These are phyloP conservation scores for Eremophila alpestris DNA, from an alignment of 2,797 vertebrate species.

Conservation along the genomic window DNA sequence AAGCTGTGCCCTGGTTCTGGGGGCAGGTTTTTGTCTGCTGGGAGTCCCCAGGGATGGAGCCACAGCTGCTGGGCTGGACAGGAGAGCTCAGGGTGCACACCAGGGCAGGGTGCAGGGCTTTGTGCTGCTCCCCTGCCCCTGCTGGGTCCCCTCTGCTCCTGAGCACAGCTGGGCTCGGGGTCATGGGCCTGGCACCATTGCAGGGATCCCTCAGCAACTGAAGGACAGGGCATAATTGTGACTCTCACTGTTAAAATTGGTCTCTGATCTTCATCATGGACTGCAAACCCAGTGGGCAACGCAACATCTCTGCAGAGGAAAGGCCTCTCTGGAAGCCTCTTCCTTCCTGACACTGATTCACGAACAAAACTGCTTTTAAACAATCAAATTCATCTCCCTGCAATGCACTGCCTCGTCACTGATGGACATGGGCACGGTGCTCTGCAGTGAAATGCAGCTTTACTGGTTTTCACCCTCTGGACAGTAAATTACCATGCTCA, in stretches of 20 bases:
- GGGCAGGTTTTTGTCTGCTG: neutral
- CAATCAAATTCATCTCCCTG: neutral
- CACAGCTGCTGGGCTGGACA: neutral
- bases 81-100: too few relatives aligned
- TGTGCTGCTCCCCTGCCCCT: neutral
- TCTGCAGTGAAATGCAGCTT: neutral
- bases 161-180: neutral
- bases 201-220: neutral
- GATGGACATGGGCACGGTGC: too few relatives aligned
- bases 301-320: neutral
- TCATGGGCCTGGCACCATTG: neutral
- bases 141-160: neutral
- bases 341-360: neutral
- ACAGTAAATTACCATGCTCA: neutral
- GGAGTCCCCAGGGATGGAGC: neutral
- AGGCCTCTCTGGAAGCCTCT: neutral
- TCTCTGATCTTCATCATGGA: accelerated
- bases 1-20: neutral
- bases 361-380: neutral
- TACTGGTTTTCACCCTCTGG: neutral
- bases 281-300: neutral
- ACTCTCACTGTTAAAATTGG: neutral
- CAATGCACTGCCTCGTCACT: neutral
- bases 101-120: neutral
- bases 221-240: neutral